Conservation (phyloP, 2,113 vertebrate species). For the Dasyurus viverrinus region DNA sequence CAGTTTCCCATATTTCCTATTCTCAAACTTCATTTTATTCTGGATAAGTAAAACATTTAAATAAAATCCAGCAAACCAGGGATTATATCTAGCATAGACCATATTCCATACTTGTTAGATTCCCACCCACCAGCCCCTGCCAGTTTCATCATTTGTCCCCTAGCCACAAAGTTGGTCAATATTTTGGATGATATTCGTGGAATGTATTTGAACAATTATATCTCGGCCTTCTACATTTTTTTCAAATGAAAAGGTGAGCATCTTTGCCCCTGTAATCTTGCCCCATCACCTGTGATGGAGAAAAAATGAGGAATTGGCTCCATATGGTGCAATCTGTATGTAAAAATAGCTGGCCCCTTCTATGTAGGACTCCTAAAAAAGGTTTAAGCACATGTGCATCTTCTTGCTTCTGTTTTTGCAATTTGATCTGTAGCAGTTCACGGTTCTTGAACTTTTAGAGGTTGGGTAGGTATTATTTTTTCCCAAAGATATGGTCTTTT, state of each 20-base stretch:
- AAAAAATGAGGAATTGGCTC: conserved; percentile 32
- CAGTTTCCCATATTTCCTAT: neutral
- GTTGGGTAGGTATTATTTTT: conserved; percentile 26
- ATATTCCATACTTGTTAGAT: neutral
- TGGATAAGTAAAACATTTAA: neutral
- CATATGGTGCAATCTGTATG: conserved; percentile 5
- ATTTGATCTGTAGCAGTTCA: neutral
- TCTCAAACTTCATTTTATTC: neutral
- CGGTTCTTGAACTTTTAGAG: neutral
- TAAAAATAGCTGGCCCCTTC: neutral
- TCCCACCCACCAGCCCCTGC: too few species aligned
- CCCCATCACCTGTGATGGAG: conserved; percentile 22
- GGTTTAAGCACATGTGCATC: neutral
- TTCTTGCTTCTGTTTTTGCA: neutral
- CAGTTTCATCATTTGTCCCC: neutral
- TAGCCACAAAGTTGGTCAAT: neutral
- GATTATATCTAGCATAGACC: neutral
- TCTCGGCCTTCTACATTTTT: neutral
- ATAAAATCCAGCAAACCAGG: neutral
- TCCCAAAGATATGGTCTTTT: neutral
- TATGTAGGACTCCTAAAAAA: neutral
- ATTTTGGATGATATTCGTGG: neutral
- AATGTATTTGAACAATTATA: neutral
- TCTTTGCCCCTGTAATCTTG: neutral
- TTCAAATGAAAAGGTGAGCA: neutral